Evolutionary conservation across 2,888 invertebrate genomes (phyloP).

Genomic region (Latrodectus elegans): DNA sequence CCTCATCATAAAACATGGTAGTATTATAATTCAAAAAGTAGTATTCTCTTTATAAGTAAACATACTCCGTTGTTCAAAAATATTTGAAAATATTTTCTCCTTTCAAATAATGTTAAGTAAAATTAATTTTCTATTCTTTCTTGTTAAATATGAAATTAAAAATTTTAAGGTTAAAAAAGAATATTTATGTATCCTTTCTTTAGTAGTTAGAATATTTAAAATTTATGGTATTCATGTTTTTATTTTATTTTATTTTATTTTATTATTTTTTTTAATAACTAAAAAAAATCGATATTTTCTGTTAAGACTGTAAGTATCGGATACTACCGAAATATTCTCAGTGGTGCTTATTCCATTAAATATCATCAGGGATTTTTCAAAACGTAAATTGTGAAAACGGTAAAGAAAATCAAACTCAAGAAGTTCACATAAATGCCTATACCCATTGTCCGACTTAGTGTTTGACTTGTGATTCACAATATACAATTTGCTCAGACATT

Average conservation of each 20-base stretch:
- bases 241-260: too few species aligned
- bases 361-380: slow-evolving; percentile 64
- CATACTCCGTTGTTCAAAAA: slow-evolving; percentile 56
- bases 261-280: too few species aligned
- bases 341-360: slow-evolving; percentile 61
- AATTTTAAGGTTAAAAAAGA: neutral
- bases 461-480: slow-evolving; percentile 57
- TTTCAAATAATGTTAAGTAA: slow-evolving; percentile 63
- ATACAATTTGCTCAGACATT: slow-evolving; percentile 62
- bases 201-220: too few species aligned
- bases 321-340: slow-evolving; percentile 33
- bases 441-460: slow-evolving; percentile 52
- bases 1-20: slow-evolving; percentile 61
- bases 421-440: slow-evolving; percentile 42
- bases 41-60: slow-evolving; percentile 32
- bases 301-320: slow-evolving; percentile 37
- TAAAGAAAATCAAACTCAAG: slow-evolving; percentile 40
- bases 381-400: slow-evolving; percentile 33
- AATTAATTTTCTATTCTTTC: slow-evolving; percentile 45
- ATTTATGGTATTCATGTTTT: neutral
- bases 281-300: slow-evolving; percentile 11
- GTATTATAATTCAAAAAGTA: slow-evolving; percentile 62
- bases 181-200: too few species aligned
- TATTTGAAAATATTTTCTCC: slow-evolving; percentile 50
- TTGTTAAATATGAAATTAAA: slow-evolving; percentile 30